These are phyloP conservation scores for Girardia tigrina DNA, from an alignment of 2,888 invertebrate genomes.

Conservation along the genomic window DNA sequence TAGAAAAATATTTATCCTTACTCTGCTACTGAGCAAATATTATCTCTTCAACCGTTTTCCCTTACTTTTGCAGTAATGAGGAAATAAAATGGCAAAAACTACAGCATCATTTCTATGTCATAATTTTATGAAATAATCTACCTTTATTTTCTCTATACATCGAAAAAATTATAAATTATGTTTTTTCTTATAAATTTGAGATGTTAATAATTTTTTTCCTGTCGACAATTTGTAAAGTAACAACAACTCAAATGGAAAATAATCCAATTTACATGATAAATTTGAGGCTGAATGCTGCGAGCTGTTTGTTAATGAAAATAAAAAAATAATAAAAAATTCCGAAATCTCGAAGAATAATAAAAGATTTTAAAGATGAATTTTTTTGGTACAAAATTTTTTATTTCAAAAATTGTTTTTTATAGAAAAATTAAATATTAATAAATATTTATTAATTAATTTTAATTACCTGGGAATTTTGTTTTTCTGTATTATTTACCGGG, in stretches of 20 bases:
- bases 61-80: background rate
- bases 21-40: background rate
- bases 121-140: background rate
- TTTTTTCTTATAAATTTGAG: background rate
- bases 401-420: too few relatives aligned
- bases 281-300: background rate
- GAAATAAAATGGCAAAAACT: background rate
- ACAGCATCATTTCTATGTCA: background rate
- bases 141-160: background rate
- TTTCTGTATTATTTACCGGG: too few relatives aligned
- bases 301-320: background rate
- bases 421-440: too few relatives aligned
- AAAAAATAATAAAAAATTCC: too few relatives aligned
- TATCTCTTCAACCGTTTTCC: conserved; percentile 15
- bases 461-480: too few relatives aligned
- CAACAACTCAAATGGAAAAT: background rate
- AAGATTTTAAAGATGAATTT: too few relatives aligned
- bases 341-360: too few relatives aligned
- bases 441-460: too few relatives aligned
- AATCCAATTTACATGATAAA: background rate
- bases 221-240: background rate
- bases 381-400: too few relatives aligned
- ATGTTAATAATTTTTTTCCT: background rate
- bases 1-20: conserved; percentile 9
- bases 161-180: background rate